A percentile compares a stretch with the other conserved stretches of the same genome.
Evolutionary conservation across 2,113 vertebrate species (phyloP).

Genomic region (Martes martes): DNA sequence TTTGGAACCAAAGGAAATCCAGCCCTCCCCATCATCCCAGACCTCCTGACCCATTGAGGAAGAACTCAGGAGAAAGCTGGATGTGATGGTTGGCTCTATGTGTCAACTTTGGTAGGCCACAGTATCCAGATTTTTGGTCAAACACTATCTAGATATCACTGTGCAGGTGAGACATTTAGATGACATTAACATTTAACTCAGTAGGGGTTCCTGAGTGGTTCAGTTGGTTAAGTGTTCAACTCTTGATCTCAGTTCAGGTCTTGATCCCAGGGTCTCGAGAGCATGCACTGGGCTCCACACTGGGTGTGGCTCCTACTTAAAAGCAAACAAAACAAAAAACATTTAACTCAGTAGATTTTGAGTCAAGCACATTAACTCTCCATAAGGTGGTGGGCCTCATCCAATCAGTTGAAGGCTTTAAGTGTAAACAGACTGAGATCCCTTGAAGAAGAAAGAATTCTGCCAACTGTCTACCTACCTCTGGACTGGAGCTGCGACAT

Average conservation of each 20-base stretch:
- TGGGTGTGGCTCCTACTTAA: neutral
- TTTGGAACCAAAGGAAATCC: neutral
- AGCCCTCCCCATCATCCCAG: neutral
- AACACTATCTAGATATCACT: neutral
- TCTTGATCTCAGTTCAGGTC: neutral
- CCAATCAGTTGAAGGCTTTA: neutral
- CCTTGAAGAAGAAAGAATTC: neutral
- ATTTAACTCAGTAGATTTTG: neutral
- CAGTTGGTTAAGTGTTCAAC: neutral
- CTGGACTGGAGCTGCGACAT: no score
- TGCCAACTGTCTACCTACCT: neutral
- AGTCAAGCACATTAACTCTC: neutral
- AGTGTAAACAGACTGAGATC: neutral
- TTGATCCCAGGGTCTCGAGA: neutral
- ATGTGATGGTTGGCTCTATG: neutral
- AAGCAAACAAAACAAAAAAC: neutral
- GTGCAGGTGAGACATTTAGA: neutral
- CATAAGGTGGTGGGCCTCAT: neutral
- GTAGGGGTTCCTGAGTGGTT: neutral
- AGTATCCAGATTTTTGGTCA: neutral
- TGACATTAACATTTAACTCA: neutral
- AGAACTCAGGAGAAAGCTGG: no score
- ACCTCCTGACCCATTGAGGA: neutral
- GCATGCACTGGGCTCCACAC: neutral
- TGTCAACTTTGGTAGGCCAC: neutral